Base-by-base conservation (phyloP, 2,888 invertebrate species). In the Tipula lateralis region DNA sequence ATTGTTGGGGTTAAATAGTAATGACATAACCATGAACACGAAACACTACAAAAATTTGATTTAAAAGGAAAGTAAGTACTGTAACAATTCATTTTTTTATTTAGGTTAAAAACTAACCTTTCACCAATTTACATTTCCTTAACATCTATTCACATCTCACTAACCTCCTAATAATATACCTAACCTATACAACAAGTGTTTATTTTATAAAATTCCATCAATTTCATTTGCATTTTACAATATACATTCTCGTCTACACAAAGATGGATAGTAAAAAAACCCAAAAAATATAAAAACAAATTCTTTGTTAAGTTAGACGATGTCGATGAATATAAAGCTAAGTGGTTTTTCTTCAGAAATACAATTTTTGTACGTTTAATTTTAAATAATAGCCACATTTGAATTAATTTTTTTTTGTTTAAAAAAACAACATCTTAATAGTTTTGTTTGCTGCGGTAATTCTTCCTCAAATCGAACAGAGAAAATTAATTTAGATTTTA, bases 151-250 rank as follows among this genome's bases (percentile, higher is more conserved):
- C 24, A n/a, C 24, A 66, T 66, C 66, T 66, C 9, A 66, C 66
- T 66, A 66, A 24, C 24, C 66, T 66, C 66, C 66, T 66, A 66
- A 24, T 44, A 16, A 4, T 44, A 24, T 24, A 66, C 66, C 66
- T 66, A 24, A 66, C 66, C 66, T 66, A 66, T 24, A 66, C 66
- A 66, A 66, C 66, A 66, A 66, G 66, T 66, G 66, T 66, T 66
- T 66, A 66, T 66, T 66, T 66, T 9, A 66, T 9, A 24, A 24
- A 24, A 66, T 66, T 66, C 66, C 24, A 66, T 66, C 66, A 66
- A 66, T 66, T 66, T 66, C 66, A 66, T 66, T 66, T 66, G 66
- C 66, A 66, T 66, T 66, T 66, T 66, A 66, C 66, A 66, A n/a
- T 0, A n/a, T 24, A 44, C 66, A n/a, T n/a, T n/a, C n/a, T n/a